These are phyloP conservation scores for Sphecodes monilicornis DNA, from an alignment of 2,888 invertebrate species.

Conservation along the genomic window DNA sequence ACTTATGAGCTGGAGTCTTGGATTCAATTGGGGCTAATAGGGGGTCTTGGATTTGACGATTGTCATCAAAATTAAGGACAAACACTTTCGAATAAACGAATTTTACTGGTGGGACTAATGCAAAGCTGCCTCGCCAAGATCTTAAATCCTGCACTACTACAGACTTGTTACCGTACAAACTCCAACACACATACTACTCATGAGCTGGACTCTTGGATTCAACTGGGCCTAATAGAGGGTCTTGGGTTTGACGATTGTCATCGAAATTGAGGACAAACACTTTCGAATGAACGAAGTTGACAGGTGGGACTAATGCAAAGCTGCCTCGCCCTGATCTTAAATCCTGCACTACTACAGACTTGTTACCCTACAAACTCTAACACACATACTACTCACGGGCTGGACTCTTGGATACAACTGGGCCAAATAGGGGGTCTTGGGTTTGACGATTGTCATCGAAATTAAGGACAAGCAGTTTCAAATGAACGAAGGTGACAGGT, in stretches of 20 bases:
- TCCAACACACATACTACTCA: too few relatives aligned
- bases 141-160: neutral
- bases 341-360: too few relatives aligned
- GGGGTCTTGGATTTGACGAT: neutral
- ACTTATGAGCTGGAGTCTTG: neutral
- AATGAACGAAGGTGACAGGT: too few relatives aligned
- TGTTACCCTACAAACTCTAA: too few relatives aligned
- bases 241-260: neutral
- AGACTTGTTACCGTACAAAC: too few relatives aligned
- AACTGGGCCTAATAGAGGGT: neutral
- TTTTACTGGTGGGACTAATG: neutral
- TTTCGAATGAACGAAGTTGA: neutral
- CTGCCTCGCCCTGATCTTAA: too few relatives aligned
- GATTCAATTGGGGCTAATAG: neutral
- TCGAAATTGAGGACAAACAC: neutral
- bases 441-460: too few relatives aligned
- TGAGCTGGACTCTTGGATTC: neutral
- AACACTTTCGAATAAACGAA: neutral
- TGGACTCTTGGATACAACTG: too few relatives aligned
- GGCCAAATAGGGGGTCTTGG: too few relatives aligned
- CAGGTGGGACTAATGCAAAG: neutral
- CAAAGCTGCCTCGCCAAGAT: conserved; percentile 45
- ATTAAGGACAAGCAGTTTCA: too few relatives aligned
- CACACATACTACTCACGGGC: too few relatives aligned
- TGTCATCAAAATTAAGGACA: neutral